phyloP scores from a whole-genome alignment of 2,888 invertebrate genomes.

The Gnatocerus cornutus region DNA sequence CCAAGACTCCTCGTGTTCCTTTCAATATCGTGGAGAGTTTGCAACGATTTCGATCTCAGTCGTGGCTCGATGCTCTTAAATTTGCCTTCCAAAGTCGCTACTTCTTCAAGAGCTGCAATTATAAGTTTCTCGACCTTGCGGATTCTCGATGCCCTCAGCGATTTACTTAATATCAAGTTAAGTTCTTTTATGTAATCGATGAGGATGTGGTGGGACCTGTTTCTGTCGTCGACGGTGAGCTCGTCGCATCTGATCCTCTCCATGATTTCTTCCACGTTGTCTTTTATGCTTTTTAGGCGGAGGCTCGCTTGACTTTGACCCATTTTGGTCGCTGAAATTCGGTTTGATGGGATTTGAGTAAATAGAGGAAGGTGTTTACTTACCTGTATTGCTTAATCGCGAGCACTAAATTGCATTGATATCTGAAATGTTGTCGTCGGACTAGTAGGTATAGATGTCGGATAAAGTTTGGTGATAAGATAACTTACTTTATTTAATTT shows the following conservation, averaged over 20 bases:
- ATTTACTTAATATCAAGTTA: slow-evolving; percentile 20
- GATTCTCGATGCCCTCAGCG: slow-evolving; percentile 10
- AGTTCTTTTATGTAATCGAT: slow-evolving; percentile 24
- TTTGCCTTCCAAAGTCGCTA: slow-evolving; percentile 19
- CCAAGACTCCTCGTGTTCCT: slow-evolving; percentile 41
- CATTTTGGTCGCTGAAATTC: slow-evolving; percentile 15
- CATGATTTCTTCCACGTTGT: slow-evolving; percentile 16
- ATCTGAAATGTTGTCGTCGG: too few species aligned
- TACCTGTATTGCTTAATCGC: too few species aligned
- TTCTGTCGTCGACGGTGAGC: slow-evolving; percentile 4
- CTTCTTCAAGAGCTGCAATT: slow-evolving; percentile 17
- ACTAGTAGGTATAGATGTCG: too few species aligned
- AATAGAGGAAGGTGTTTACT: too few species aligned
- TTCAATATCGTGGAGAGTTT: slow-evolving; percentile 49
- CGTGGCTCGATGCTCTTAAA: slow-evolving; percentile 6
- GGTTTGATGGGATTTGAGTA: too few species aligned
- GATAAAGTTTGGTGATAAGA: not conserved
- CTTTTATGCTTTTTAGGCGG: slow-evolving; percentile 8
- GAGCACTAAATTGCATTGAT: too few species aligned
- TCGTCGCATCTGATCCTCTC: slow-evolving; percentile 3
- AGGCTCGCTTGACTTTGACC: slow-evolving; percentile 12
- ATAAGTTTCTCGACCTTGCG: slow-evolving; percentile 14
- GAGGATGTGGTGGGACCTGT: slow-evolving; percentile 9
- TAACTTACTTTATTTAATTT: too few species aligned
- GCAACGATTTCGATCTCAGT: slow-evolving; percentile 21